These are phyloP conservation scores for Thinocorus orbignyianus DNA, from an alignment of 2,113 vertebrate species.

Conservation along the genomic window DNA sequence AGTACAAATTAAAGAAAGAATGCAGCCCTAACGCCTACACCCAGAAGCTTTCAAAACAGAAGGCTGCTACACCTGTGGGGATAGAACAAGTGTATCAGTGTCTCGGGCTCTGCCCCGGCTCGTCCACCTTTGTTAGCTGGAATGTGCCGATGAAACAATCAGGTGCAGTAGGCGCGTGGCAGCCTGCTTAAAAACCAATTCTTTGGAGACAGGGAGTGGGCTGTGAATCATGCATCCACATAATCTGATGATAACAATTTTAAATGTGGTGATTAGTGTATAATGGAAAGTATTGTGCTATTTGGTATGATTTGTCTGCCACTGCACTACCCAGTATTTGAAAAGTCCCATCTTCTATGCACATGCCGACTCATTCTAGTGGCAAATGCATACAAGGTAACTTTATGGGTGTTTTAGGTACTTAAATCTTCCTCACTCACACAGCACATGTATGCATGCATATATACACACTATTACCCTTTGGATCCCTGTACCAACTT, in stretches of 20 bases:
- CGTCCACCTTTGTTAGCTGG: slow-evolving; percentile 83
- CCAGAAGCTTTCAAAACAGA: slow-evolving; percentile 78
- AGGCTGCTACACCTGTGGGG: slow-evolving; percentile 92
- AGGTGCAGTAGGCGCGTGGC: slow-evolving; percentile 96
- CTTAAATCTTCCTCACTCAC: neutral
- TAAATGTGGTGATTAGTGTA: slow-evolving; percentile 70
- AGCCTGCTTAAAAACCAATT: slow-evolving; percentile 84
- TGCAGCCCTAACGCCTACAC: slow-evolving; percentile 74
- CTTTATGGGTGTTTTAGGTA: neutral
- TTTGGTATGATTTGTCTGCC: slow-evolving; percentile 57
- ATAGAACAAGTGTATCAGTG: slow-evolving; percentile 97
- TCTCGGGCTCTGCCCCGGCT: slow-evolving; percentile 84
- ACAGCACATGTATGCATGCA: neutral
- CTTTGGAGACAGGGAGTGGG: slow-evolving; percentile 74
- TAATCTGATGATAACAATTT: slow-evolving; percentile 77
- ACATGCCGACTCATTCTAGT: neutral
- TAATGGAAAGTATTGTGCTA: slow-evolving; percentile 71
- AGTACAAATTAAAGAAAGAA: slow-evolving; percentile 77
- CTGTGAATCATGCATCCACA: slow-evolving; percentile 74
- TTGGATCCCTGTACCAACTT: neutral
- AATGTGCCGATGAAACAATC: slow-evolving; percentile 94
- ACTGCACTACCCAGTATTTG: neutral
- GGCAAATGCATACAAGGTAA: neutral
- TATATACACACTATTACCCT: neutral
- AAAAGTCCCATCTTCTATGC: neutral